Base-by-base conservation (phyloP, 2,888 invertebrate species). In the Panopea generosa region DNA sequence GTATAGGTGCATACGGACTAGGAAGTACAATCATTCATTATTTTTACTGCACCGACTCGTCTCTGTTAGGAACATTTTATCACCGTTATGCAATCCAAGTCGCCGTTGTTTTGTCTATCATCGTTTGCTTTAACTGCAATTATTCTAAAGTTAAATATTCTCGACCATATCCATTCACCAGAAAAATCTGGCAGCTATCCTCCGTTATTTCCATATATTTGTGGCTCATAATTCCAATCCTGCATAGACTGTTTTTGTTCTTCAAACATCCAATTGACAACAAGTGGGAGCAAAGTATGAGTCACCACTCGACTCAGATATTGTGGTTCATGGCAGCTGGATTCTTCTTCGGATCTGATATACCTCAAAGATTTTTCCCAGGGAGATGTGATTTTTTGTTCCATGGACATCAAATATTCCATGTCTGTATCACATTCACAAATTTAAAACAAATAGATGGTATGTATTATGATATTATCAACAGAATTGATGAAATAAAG, bases 381-480 rank as follows among this genome's bases (percentile, higher is more conserved):
- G 92, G 92, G 29, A 82, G 78, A 56, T 92, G 87, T 84, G 92
- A 92, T 60, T 87, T 90, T 68, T 75, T 92, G 14, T 89, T 90
- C 26, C 91, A 92, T 80, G 91, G 92, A 65, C 92, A 92, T 70
- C 92, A 92, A 81, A 79, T 91, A 49, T 92, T 92, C 75, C 92
- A 92, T 76, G 83, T 92, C 22, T 90, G 88, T 73, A 92, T 92
- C 60, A 86, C 89, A 73, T 85, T 91, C 79, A 89, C 89, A 38
- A 90, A 91, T 1, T 82, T 87, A 29, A 86, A 86, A 40, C 91
- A 92, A 77, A 79, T 91, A 60, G 91, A 92, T 75, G 91, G 86
- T 2, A 87, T 91, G 52, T 86, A 88, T 59, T 55, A 86, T n/a
- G 92, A 92, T 74, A 89, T 91, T 55, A 75, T 84, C 3, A 70